phyloP scores from a whole-genome alignment of 2,888 invertebrate genomes.

The Parascotia fuliginaria region DNA sequence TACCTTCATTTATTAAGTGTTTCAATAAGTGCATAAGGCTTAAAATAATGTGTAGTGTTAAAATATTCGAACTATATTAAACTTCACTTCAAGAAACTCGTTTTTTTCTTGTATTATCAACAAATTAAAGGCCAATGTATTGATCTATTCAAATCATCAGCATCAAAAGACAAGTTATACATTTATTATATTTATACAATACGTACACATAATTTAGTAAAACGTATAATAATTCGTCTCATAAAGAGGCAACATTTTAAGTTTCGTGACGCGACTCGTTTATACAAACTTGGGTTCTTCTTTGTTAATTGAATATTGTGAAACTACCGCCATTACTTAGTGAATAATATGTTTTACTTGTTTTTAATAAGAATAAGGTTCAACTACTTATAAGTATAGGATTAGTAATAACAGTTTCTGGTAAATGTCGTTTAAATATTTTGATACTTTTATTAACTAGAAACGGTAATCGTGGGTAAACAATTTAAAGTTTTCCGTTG shows the following conservation, averaged over 20 bases:
- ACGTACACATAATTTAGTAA: neutral
- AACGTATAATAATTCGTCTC: conserved; percentile 1
- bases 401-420: neutral
- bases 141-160: no score
- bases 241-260: conserved; percentile 11
- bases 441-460: neutral
- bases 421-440: neutral
- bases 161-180: no score
- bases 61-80: no score
- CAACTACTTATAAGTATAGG: neutral
- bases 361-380: neutral
- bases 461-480: no score
- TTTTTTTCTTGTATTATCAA: no score
- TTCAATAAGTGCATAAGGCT: no score
- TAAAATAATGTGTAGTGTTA: no score
- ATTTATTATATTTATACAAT: no score
- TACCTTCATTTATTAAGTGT: no score
- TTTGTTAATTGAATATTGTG: conserved; percentile 1
- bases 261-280: conserved; percentile 29
- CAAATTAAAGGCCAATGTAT: no score
- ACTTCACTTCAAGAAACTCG: no score
- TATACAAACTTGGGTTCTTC: neutral
- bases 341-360: neutral
- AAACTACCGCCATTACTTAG: neutral
- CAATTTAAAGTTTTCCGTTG: no score